A percentile compares a stretch with the other conserved stretches of the same genome.
phyloP scores from a whole-genome alignment of 1,140 invertebrate species.

The Listronotus bonariensis region DNA sequence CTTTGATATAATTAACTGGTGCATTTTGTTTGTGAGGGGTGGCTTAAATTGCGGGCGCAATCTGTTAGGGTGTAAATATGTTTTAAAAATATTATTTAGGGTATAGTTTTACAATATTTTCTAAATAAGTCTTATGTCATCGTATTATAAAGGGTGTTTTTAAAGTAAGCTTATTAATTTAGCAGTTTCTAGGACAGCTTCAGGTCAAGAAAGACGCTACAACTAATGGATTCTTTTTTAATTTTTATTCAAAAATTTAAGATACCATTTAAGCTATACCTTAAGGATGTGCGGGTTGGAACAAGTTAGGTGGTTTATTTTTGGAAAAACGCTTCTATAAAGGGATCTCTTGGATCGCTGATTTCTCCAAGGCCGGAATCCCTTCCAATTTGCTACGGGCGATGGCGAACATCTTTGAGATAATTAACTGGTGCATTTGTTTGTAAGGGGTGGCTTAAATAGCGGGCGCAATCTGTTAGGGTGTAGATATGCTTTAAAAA shows the following conservation, averaged over 20 bases:
- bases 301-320: too few relatives aligned
- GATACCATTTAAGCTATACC: too few relatives aligned
- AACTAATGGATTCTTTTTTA: too few relatives aligned
- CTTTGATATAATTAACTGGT: constrained; percentile 35
- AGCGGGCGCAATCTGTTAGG: constrained; percentile 9
- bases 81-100: constrained; percentile 19
- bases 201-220: too few relatives aligned
- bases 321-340: too few relatives aligned
- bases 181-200: too few relatives aligned
- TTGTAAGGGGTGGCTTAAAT: constrained; percentile 21
- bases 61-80: constrained; percentile 25
- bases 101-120: too few relatives aligned
- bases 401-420: constrained; percentile 29
- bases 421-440: constrained; percentile 31
- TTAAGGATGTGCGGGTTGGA: too few relatives aligned
- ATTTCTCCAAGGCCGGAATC: constrained; percentile 16
- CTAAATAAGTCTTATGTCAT: too few relatives aligned
- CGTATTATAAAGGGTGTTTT: too few relatives aligned
- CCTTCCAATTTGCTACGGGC: constrained; percentile 18
- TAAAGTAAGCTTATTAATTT: too few relatives aligned
- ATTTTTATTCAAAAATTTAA: too few relatives aligned
- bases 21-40: constrained; percentile 29
- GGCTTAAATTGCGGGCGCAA: constrained; percentile 5
- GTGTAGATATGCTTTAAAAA: constrained; percentile 23
- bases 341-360: constrained; percentile 23